Evolutionary conservation across 2,888 invertebrate species (phyloP).

Genomic region (Unio pictorum): DNA sequence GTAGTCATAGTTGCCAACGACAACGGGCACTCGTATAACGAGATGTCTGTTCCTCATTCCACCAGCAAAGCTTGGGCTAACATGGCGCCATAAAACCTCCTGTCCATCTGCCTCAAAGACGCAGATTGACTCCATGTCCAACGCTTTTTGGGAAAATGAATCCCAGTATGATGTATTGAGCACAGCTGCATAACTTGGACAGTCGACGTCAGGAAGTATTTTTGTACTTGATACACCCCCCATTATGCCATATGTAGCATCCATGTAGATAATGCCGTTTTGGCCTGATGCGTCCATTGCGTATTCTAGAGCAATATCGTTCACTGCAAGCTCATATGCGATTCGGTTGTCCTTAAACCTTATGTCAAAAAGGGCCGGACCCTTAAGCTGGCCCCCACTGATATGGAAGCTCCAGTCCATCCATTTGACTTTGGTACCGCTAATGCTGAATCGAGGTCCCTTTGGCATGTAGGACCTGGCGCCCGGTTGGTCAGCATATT

Average conservation of each 20-base stretch:
- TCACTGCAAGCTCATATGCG: constrained; percentile 54
- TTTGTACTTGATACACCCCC: constrained; percentile 27
- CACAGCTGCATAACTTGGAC: constrained; percentile 47
- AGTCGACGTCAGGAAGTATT: constrained; percentile 47
- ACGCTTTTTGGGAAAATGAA: constrained; percentile 20
- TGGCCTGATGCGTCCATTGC: constrained; percentile 46
- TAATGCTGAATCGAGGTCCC: constrained; percentile 47
- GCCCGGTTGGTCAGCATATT: constrained; percentile 38
- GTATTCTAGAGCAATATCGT: constrained; percentile 48
- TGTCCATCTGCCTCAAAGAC: constrained; percentile 50
- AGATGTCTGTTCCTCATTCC: constrained; percentile 43
- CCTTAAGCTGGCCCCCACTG: constrained; percentile 39
- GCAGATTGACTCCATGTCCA: constrained; percentile 38
- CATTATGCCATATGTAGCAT: constrained; percentile 43
- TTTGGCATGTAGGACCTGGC: constrained; percentile 41
- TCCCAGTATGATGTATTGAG: constrained; percentile 42
- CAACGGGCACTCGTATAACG: constrained; percentile 37
- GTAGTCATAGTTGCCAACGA: constrained; percentile 55
- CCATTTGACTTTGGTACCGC: constrained; percentile 46
- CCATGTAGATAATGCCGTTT: constrained; percentile 44
- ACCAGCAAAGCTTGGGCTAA: constrained; percentile 28
- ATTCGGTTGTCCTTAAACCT: constrained; percentile 48
- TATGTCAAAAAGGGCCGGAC: constrained; percentile 43
- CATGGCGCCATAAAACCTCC: constrained; percentile 47
- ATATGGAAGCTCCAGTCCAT: constrained; percentile 56